phyloP scores from a whole-genome alignment of 2,113 vertebrate genomes.

The Ardeotis arabs region DNA sequence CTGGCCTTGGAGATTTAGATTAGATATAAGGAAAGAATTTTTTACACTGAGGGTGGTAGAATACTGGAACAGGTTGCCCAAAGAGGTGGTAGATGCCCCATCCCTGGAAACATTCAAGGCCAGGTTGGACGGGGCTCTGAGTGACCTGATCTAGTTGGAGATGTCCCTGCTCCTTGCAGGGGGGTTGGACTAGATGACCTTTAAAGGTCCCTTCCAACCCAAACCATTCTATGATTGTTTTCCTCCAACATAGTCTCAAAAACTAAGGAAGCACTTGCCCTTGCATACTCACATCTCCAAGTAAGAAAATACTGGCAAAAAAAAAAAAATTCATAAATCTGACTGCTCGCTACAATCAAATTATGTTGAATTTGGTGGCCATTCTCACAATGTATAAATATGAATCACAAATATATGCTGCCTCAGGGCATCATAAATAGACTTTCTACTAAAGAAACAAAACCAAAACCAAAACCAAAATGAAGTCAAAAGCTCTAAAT shows the following conservation, averaged over 20 bases:
- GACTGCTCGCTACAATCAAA: constrained; percentile 17
- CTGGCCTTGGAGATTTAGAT: too few relatives aligned
- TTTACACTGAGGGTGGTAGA: too few relatives aligned
- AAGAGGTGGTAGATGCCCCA: too few relatives aligned
- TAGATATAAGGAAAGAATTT: too few relatives aligned
- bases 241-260: background rate
- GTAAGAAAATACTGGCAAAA: constrained; percentile 54
- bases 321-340: constrained; percentile 33
- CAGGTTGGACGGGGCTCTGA: too few relatives aligned
- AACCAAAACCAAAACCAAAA: background rate
- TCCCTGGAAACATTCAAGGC: too few relatives aligned
- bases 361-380: constrained; percentile 12
- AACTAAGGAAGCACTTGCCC: constrained; percentile 13
- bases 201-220: too few relatives aligned
- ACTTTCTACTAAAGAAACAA: constrained; percentile 10
- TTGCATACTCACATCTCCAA: constrained; percentile 41
- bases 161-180: too few relatives aligned
- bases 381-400: constrained; percentile 41
- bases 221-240: background rate
- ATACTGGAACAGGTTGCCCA: too few relatives aligned
- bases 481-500: background rate
- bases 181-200: too few relatives aligned
- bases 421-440: constrained; percentile 11
- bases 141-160: too few relatives aligned
- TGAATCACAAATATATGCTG: constrained; percentile 34